Evolutionary conservation across 2,888 invertebrate genomes (phyloP), one percentile per base, ranked within the genome.

Genomic region (Serripes groenlandicus): DNA sequence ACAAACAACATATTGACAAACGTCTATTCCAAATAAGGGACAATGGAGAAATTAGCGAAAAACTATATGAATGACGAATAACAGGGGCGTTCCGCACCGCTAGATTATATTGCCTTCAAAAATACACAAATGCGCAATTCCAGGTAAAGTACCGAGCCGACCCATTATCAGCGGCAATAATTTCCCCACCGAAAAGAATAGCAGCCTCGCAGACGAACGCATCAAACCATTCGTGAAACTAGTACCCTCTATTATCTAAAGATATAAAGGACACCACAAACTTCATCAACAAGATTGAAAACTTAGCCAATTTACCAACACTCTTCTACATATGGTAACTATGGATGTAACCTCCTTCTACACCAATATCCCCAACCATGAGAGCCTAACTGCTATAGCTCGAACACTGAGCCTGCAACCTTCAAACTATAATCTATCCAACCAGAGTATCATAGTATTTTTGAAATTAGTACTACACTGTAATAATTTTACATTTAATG

Each of bases 351-450:
- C 26, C n/a, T 58, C 26, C 26, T 3, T 58, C 23, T 7, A 58
- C 26, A 58, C 58, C n/a, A 58, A 58, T 26, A 58, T 58, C 26
- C 58, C 58, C 3, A 58, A 58, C 26, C 58, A 58, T 26, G 26
- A 58, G 15, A 15, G 58, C n/a, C n/a, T 58, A 15, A 58, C 58
- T 58, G 26, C 58, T 58, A 28, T 58, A 15, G 58, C 26, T 28
- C n/a, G 9, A 28, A 26, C 28, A 28, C 15, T 58, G 26, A 58
- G 28, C 26, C n/a, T 26, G 26, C 58, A 7, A 15, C n/a, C n/a
- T 28, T 28, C 26, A 15, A 23, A 58, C 2, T 58, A 58, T 58
- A 58, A 28, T 26, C 9, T 58, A 26, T 58, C 58, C 2, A 58
- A 58, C 58, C n/a, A 7, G 28, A 58, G 58, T 58, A 26, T 58